Base-by-base conservation (phyloP, 2,888 invertebrate species). In the Leptinotarsa juncta region DNA sequence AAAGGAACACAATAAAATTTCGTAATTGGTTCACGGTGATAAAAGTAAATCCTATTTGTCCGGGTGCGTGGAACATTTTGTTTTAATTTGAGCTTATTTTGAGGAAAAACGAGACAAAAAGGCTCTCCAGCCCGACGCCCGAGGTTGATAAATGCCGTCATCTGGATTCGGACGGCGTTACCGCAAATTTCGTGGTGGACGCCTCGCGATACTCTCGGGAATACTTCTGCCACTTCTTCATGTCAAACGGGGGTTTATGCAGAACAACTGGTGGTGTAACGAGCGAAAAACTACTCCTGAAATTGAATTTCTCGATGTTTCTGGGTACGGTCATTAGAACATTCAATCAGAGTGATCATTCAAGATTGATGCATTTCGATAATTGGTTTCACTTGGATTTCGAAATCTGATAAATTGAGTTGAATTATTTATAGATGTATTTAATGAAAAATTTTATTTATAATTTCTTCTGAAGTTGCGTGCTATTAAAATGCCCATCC, bases 61-160 rank as follows among this genome's bases (percentile, higher is more conserved):
- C 55, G 50, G 51, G 57, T 48, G 71, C 51, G 60, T 62, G 53
- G 23, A 53, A 53, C 67, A 26, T 67, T 67, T 53, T 55, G 71
- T 74, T 73, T 73, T 73, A 74, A 74, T 74, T 74, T 68, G 62
- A 57, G 55, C 48, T 55, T 57, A 51, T 74, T 74, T 74, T 69
- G 48, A 4, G 65, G 20, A 16, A 32, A 48, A 68, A 55, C 65
- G n/a, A 65, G 70, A 70, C 51, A 55, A 67, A 62, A 57, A 53
- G 67, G 60, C n/a, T 67, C 32, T 62, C 26, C 5, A 62, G 62
- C 42, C 14, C 62, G 62, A 32, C 26, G 62, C 60, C 23, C 23
- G 57, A 68, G 66, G 68, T 71, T 72, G 71, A 69, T 68, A 72
- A 71, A 75, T 71, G 68, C 51, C 53, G 20, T 72, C 72, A 75